Percentiles rank a stretch among this genome's conserved stretches.
phyloP scores from a whole-genome alignment of 2,113 vertebrate genomes.

The Mobula hypostoma region DNA sequence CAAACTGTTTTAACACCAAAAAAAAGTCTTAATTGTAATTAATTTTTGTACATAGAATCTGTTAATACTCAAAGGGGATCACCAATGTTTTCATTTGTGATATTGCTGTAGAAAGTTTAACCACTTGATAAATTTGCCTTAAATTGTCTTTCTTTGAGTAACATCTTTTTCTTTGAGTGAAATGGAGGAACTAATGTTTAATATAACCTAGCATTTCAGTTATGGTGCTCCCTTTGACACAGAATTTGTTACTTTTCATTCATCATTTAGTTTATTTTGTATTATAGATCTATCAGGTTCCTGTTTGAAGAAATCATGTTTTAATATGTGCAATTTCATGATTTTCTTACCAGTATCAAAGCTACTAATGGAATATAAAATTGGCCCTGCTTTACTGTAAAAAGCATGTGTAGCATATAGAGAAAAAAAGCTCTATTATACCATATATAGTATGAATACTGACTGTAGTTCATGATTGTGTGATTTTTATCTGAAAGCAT shows the following conservation, averaged over 20 bases:
- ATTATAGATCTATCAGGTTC: neutral
- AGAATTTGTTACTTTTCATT: neutral
- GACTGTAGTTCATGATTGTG: neutral
- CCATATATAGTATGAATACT: neutral
- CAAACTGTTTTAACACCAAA: neutral
- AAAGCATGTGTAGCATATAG: neutral
- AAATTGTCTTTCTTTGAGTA: neutral
- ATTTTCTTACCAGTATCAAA: neutral
- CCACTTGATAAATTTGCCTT: neutral
- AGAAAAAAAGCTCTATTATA: too few relatives aligned
- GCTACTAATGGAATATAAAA: neutral
- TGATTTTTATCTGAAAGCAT: neutral
- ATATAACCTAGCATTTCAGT: neutral
- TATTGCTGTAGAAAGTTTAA: neutral
- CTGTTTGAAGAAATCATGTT: neutral
- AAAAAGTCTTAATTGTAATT: neutral
- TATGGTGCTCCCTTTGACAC: neutral
- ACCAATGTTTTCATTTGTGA: conserved; percentile 1
- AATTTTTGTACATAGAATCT: neutral
- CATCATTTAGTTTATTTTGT: neutral
- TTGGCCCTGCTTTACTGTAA: neutral
- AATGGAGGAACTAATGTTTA: neutral
- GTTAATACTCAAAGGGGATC: neutral
- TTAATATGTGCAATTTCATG: neutral
- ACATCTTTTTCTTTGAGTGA: neutral